phyloP scores from a whole-genome alignment of 2,113 vertebrate species.

The Xerus inauris region DNA sequence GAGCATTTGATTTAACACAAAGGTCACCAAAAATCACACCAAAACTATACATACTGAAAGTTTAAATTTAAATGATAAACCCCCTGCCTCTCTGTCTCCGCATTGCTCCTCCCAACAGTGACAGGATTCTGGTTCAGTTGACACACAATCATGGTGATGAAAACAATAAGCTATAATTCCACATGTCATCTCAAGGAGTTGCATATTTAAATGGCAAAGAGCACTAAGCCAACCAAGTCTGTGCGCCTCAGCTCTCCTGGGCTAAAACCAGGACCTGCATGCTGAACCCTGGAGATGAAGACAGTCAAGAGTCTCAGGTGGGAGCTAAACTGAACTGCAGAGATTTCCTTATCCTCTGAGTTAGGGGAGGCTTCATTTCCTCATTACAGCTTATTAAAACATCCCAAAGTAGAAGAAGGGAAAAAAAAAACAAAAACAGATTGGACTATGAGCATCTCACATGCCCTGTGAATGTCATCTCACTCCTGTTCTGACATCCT shows the following conservation, averaged over 20 bases:
- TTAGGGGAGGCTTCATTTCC: not conserved
- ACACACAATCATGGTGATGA: not conserved
- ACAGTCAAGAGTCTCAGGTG: fast-evolving
- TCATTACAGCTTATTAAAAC: conserved; percentile 13
- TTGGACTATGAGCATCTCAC: not conserved
- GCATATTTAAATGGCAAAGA: not conserved
- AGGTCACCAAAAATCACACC: conserved; percentile 63
- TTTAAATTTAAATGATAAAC: conserved; percentile 65
- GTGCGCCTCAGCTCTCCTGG: not conserved
- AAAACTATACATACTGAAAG: conserved; percentile 45
- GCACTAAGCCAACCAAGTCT: not conserved
- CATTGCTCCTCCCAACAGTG: not conserved
- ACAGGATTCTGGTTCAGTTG: conserved; percentile 42
- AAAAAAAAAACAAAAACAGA: fast-evolving
- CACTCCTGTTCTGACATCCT: not conserved
- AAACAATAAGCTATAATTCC: not conserved
- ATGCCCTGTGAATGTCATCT: not conserved
- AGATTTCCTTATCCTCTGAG: not conserved
- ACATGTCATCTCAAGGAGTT: not conserved
- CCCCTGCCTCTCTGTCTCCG: not conserved
- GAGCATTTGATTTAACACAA: conserved; percentile 69
- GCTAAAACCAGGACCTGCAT: not conserved
- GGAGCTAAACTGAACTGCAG: not conserved
- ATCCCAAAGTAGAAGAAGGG: not conserved
- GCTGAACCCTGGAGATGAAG: not conserved